These are phyloP conservation scores for Hozukius guyotensis DNA, from an alignment of 2,797 vertebrate genomes.

Conservation along the genomic window DNA sequence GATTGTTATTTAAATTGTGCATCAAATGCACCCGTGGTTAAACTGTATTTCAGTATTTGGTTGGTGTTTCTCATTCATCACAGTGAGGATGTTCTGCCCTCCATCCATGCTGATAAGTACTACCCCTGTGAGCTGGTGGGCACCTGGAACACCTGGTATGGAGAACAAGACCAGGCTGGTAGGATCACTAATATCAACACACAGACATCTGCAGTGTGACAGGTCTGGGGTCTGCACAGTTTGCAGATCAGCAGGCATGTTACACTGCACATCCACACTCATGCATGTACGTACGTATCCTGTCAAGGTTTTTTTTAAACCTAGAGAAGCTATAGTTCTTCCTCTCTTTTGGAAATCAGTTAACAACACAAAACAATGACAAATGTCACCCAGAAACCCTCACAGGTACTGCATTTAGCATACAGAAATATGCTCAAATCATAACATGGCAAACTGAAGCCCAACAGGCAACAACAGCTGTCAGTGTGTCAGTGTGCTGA, in stretches of 20 bases:
- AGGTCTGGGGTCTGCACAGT: neutral
- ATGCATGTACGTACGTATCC: neutral
- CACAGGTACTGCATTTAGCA: too few relatives aligned
- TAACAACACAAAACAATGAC: too few relatives aligned
- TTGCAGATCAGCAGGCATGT: slow-evolving; percentile 1
- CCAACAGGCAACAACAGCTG: too few relatives aligned
- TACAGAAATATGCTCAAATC: too few relatives aligned
- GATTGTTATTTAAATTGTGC: neutral
- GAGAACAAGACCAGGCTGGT: slow-evolving; percentile 99
- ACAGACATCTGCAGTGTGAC: slow-evolving; percentile 8
- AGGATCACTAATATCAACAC: slow-evolving; percentile 75
- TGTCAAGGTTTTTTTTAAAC: too few relatives aligned
- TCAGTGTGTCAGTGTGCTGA: too few relatives aligned
- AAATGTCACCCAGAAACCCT: too few relatives aligned
- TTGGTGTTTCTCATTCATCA: slow-evolving; percentile 35
- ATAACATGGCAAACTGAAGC: too few relatives aligned
- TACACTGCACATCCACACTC: neutral
- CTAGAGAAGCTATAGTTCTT: too few relatives aligned
- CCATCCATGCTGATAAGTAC: slow-evolving; percentile 92
- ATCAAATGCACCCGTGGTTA: neutral
- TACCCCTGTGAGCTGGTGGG: slow-evolving; percentile 99
- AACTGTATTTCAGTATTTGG: neutral
- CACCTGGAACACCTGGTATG: slow-evolving; percentile 99
- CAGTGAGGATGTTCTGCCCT: slow-evolving; percentile 95
- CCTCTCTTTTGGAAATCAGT: too few relatives aligned